Conservation (phyloP, 2,113 vertebrate genomes). For the Tyto alba region DNA sequence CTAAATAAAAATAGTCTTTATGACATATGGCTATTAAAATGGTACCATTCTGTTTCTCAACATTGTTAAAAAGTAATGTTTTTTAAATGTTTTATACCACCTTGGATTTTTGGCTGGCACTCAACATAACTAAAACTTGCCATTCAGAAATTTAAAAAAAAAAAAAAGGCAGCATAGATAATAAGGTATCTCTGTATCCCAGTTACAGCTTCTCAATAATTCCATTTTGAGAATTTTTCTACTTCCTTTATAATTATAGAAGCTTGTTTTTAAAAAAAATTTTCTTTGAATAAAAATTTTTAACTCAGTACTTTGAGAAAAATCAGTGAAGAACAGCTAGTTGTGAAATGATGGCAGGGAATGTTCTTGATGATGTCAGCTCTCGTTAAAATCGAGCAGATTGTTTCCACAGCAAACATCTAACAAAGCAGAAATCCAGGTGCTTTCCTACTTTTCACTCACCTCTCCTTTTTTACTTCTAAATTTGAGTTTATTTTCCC, state of each 20-base stretch:
- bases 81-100: constrained; percentile 64
- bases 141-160: background rate
- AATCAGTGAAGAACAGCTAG: background rate
- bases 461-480: background rate
- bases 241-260: background rate
- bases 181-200: background rate
- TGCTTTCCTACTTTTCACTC: constrained; percentile 5
- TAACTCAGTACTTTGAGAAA: background rate
- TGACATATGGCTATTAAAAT: constrained; percentile 69
- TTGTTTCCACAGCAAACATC: constrained; percentile 63
- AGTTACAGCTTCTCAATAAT: background rate
- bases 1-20: constrained; percentile 79
- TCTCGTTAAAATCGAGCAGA: constrained; percentile 39
- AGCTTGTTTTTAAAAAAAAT: too few relatives aligned
- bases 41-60: constrained; percentile 61
- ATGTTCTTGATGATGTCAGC: constrained; percentile 52
- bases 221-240: background rate
- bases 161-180: background rate
- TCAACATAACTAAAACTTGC: background rate
- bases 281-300: background rate
- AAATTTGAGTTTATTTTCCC: background rate
- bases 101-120: constrained; percentile 49
- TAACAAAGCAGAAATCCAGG: constrained; percentile 44
- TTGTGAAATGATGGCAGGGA: constrained; percentile 14
- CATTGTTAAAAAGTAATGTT: constrained; percentile 71